Base-by-base conservation (phyloP, 2,113 vertebrate genomes). In the Gorsachius goisagi region DNA sequence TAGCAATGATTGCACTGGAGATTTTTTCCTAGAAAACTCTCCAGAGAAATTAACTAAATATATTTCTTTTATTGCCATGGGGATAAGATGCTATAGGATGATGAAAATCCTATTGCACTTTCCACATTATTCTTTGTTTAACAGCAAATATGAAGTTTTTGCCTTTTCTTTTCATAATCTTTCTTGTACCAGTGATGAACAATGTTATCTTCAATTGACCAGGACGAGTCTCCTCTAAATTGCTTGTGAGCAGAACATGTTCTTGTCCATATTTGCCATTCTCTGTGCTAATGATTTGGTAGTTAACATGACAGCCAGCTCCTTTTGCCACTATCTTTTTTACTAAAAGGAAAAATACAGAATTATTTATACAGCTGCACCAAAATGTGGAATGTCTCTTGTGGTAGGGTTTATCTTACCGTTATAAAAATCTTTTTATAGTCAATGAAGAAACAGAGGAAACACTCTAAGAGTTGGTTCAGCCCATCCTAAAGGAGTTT, bases 301-400 rank as follows among this genome's bases (percentile, higher is more conserved):
- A 47, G 50, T 63, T 89, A 71, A 62, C 14, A 47, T 21, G 80
- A 23, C 50, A 77, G n/a, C 13, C 33, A 86, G n/a, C 7, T 91
- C 41, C 12, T 41, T 85, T 80, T 83, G 49, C 44, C 78, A 37
- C 27, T 39, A 21, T 50, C 18, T 37, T 27, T 92, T 80, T 86
- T 74, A 50, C 33, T 55, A 47, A 77, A 89, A 80, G 4, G 12
- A 47, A 86, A 84, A 94, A 59, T 27, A 67, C 11, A 27, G 26
- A 55, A 49, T 67, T 92, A 67, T 88, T 96, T 95, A 26, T 74
- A 92, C 91, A 95, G 93, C 89, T 95, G 91, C n/a, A 90, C 39
- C 59, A 59, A 74, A 63, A 59, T 24, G 37, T 41, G 22, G 3
- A 24, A 33, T n/a, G 12, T 35, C 30, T 79, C 11, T 73, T 10